These are phyloP conservation scores for Aldabrachelys gigantea DNA, from an alignment of 2,113 vertebrate genomes.

Conservation along the genomic window DNA sequence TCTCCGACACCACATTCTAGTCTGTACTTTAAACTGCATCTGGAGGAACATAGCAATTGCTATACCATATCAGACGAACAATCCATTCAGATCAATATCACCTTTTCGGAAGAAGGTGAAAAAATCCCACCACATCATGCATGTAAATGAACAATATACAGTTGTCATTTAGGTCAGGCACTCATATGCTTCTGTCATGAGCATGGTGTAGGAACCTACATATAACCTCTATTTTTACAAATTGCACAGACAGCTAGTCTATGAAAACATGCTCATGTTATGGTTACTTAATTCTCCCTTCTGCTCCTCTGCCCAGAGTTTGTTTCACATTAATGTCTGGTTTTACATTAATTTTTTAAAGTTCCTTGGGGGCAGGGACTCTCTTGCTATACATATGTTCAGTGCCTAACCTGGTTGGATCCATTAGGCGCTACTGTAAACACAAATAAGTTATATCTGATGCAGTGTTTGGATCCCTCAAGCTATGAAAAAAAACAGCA, in stretches of 20 bases:
- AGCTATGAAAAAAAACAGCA: not conserved
- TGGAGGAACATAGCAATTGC: not conserved
- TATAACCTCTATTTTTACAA: not conserved
- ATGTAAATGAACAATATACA: not conserved
- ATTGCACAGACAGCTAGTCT: not conserved
- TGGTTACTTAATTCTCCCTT: not conserved
- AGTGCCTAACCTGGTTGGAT: too few relatives aligned
- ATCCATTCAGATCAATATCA: not conserved
- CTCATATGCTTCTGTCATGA: not conserved
- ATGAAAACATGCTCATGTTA: not conserved
- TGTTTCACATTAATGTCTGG: not conserved
- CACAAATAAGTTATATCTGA: too few relatives aligned
- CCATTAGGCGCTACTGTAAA: too few relatives aligned
- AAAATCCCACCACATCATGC: rapidly evolving
- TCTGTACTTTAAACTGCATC: not conserved
- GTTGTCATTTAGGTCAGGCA: not conserved
- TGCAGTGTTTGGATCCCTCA: too few relatives aligned
- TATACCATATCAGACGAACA: not conserved
- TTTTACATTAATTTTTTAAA: not conserved
- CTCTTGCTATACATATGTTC: too few relatives aligned
- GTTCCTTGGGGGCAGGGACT: not conserved
- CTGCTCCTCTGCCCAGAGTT: not conserved
- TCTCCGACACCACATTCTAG: not conserved
- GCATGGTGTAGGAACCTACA: not conserved
- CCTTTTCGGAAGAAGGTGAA: not conserved